Base-by-base conservation (phyloP, 2,888 invertebrate species). In the Agriopis leucophaearia region DNA sequence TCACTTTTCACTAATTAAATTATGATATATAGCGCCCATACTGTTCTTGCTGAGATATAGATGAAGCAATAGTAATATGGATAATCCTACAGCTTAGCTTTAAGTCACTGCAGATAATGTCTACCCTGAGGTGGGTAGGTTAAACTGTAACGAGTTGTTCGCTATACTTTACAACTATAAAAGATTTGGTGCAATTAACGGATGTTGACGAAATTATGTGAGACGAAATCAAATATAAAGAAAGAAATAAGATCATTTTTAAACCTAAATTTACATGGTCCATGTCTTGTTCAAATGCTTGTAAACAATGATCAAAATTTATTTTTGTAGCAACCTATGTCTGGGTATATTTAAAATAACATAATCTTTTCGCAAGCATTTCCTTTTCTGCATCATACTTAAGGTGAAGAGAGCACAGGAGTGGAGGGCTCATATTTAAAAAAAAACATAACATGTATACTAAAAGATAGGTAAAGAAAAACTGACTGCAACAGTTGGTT, bases 61-160 rank as follows among this genome's bases (percentile, higher is more conserved):
- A 42, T 63, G n/a, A 58, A 42, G 48, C 35, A 67, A 58, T 16
- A 67, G 58, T 58, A 6, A 35, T 52, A 47, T 15, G 54, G 36
- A 48, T 62, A 48, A 67, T 57, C 8, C 62, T 47, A 57, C 66
- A 66, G 61, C 35, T 57, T 62, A 60, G 8, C 9, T 44, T 8
- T 36, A 6, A 68, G 64, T 60, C 15, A 50, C 40, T 50, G 8
- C 7, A 38, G 38, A 18, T 64, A 68, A 64, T 60, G 55, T 60
- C 59, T 62, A 62, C 62, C 58, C 55, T 56, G 51, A 51, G 45
- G 59, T 51, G 56, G 67, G 55, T 56, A 63, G 47, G 55, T 60
- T 64, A 68, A 64, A 63, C 56, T 60, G 60, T 64, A 64, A 68
- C 68, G 64, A 64, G 64, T 56, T 64, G 38, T 55, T 47, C 65